Conservation (phyloP, 1,140 invertebrate genomes). For the Drosophila lacteicornis region DNA sequence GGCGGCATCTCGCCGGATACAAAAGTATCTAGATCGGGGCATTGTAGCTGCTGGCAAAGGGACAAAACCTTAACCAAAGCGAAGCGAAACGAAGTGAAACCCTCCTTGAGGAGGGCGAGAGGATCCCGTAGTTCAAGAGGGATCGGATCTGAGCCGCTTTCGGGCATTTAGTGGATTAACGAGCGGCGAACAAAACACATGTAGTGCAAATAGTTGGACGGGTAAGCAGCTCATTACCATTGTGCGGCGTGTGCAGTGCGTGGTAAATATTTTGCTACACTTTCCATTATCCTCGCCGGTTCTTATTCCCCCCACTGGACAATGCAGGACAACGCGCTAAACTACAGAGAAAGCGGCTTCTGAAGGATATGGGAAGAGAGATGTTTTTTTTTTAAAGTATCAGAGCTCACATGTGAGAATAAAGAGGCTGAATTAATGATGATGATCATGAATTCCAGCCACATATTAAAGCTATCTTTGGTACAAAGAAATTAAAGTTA, state of each 20-base stretch:
- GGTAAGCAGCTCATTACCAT: constrained; percentile 80
- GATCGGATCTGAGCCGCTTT: constrained; percentile 71
- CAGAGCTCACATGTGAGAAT: neutral
- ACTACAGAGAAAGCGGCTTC: neutral
- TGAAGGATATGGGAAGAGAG: neutral
- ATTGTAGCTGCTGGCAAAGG: constrained; percentile 33
- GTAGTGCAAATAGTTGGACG: constrained; percentile 52
- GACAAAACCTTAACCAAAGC: constrained; percentile 43
- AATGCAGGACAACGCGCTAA: constrained; percentile 4
- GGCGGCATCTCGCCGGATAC: constrained; percentile 29
- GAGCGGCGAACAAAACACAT: constrained; percentile 64
- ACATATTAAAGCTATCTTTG: no score
- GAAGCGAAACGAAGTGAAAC: neutral
- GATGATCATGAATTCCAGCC: no score
- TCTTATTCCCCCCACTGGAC: constrained; percentile 21
- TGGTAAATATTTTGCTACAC: constrained; percentile 84
- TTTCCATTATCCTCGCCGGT: constrained; percentile 57
- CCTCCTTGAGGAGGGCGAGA: constrained; percentile 31
- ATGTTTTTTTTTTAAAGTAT: neutral
- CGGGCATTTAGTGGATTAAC: constrained; percentile 79
- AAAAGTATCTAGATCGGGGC: constrained; percentile 61
- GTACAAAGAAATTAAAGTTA: no score
- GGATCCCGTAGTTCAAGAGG: constrained; percentile 8
- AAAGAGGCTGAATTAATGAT: neutral
- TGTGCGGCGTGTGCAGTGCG: constrained; percentile 76